phyloP scores from a whole-genome alignment of 1,140 invertebrate species.

The Drosophila ananassae region DNA sequence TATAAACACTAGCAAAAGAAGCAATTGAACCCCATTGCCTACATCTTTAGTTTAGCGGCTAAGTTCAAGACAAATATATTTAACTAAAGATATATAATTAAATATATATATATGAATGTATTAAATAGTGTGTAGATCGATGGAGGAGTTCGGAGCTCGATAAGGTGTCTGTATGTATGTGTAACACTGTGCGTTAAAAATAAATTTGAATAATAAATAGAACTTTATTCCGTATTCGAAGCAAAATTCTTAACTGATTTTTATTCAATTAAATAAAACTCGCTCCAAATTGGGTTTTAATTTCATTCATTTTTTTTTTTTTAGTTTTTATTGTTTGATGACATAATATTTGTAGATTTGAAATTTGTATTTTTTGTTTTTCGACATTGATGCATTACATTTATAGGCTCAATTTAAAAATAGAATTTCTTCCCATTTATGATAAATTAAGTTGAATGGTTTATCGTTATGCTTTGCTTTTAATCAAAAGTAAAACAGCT shows the following conservation, averaged over 20 bases:
- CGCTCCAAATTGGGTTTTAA: conserved; percentile 59
- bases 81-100: conserved; percentile 42
- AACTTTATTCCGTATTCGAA: conserved; percentile 71
- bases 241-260: background rate
- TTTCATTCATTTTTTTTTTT: conserved; percentile 55
- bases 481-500: conserved; percentile 66
- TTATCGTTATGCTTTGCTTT: conserved; percentile 38
- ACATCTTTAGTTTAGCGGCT: conserved; percentile 73
- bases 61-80: conserved; percentile 75
- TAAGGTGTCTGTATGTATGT: conserved; percentile 52
- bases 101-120: conserved; percentile 59
- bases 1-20: conserved; percentile 34
- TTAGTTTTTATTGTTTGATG: conserved; percentile 59
- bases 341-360: conserved; percentile 75
- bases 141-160: conserved; percentile 38
- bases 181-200: conserved; percentile 58
- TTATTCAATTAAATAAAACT: conserved; percentile 14
- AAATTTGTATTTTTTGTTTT: conserved; percentile 39
- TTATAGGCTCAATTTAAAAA: conserved; percentile 74
- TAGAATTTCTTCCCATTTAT: conserved; percentile 63
- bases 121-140: conserved; percentile 77
- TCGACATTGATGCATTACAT: conserved; percentile 73
- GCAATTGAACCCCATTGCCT: conserved; percentile 67
- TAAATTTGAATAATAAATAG: conserved; percentile 74
- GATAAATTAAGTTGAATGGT: conserved; percentile 71